phyloP scores from a whole-genome alignment of 2,797 vertebrate genomes.

The Cryptoprocta ferox region DNA sequence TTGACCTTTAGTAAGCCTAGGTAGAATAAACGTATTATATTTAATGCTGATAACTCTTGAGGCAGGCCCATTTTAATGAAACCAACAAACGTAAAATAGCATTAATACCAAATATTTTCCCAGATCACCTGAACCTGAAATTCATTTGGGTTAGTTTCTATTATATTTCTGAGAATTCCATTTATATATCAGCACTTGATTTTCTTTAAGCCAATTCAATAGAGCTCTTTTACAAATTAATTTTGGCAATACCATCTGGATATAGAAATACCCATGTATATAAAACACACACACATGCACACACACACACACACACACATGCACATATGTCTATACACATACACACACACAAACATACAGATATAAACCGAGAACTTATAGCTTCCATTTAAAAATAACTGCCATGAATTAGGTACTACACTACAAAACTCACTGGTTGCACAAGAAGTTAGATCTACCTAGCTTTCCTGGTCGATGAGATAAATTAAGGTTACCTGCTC shows the following conservation, averaged over 20 bases:
- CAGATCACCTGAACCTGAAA: neutral
- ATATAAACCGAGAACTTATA: neutral
- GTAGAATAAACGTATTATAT: neutral
- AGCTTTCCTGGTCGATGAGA: neutral
- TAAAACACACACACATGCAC: neutral
- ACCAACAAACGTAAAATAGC: neutral
- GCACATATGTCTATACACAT: neutral
- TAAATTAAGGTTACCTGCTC: neutral
- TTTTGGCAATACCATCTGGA: neutral
- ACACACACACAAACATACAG: neutral
- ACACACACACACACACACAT: neutral
- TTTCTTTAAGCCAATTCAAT: neutral
- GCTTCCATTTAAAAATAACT: neutral
- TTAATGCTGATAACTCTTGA: neutral
- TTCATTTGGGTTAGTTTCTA: neutral
- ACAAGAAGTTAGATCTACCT: neutral
- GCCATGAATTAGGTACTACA: neutral
- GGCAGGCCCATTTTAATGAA: neutral
- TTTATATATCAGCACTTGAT: neutral
- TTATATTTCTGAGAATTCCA: neutral
- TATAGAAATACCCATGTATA: neutral
- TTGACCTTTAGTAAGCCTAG: neutral
- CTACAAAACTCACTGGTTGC: neutral
- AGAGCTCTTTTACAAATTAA: neutral
- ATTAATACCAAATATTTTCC: neutral